These are phyloP conservation scores for Harlomillsia oculata DNA, from an alignment of 1,140 invertebrate genomes.

Conservation along the genomic window DNA sequence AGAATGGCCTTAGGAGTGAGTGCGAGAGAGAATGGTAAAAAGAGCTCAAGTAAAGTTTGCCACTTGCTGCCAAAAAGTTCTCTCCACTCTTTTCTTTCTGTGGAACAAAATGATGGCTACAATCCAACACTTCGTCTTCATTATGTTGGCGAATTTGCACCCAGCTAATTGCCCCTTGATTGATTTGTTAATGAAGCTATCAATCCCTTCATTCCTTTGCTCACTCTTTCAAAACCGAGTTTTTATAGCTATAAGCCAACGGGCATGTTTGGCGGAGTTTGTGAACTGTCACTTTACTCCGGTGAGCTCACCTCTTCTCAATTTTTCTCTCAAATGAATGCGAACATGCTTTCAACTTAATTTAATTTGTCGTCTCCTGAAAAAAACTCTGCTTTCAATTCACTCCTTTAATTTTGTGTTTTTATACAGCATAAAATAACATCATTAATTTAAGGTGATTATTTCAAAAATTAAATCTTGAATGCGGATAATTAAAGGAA, in stretches of 20 bases:
- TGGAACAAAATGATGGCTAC: slow-evolving; percentile 17
- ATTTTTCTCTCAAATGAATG: slow-evolving; percentile 13
- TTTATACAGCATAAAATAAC: too few species aligned
- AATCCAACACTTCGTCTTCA: slow-evolving; percentile 28
- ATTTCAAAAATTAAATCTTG: too few species aligned
- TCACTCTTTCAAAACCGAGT: not conserved
- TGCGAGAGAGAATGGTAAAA: slow-evolving; percentile 2
- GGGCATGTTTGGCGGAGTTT: too few species aligned
- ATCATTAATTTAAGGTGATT: too few species aligned
- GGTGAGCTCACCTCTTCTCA: slow-evolving; percentile 10
- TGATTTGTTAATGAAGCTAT: slow-evolving; percentile 33
- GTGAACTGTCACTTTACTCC: too few species aligned
- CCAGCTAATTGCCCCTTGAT: slow-evolving; percentile 33
- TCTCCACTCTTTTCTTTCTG: slow-evolving; percentile 5
- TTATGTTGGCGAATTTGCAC: slow-evolving; percentile 18
- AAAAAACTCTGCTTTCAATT: too few species aligned
- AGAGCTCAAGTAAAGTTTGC: slow-evolving; percentile 19
- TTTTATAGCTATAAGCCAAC: too few species aligned
- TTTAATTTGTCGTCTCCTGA: too few species aligned
- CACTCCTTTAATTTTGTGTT: too few species aligned
- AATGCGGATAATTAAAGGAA: too few species aligned
- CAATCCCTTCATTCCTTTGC: slow-evolving; percentile 8
- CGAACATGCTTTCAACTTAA: too few species aligned
- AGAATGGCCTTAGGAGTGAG: slow-evolving; percentile 4
- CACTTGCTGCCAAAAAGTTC: slow-evolving; percentile 23